These are phyloP conservation scores for Leistus spinibarbis DNA, from an alignment of 2,888 invertebrate species.

Conservation along the genomic window DNA sequence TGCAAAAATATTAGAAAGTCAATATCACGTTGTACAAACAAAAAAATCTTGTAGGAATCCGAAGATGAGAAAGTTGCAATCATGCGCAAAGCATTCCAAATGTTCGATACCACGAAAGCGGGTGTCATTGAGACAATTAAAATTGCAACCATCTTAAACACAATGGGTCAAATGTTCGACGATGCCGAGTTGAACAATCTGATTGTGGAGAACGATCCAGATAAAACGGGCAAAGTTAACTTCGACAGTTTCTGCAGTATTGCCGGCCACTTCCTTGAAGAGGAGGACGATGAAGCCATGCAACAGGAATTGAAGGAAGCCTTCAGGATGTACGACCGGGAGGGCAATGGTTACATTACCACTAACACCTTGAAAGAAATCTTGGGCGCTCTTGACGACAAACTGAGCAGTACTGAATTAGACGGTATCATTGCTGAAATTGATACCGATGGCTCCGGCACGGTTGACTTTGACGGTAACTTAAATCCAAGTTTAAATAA, in stretches of 20 bases:
- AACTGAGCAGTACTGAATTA: slow-evolving; percentile 87
- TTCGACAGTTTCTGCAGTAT: slow-evolving; percentile 94
- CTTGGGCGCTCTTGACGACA: slow-evolving; percentile 90
- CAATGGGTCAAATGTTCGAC: slow-evolving; percentile 94
- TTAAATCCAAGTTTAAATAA: slow-evolving; percentile 10
- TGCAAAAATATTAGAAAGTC: background rate
- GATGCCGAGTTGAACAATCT: slow-evolving; percentile 87
- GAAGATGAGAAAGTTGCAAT: slow-evolving; percentile 85
- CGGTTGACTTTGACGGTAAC: slow-evolving; percentile 97
- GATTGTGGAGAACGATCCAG: slow-evolving; percentile 91
- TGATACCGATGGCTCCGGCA: slow-evolving; percentile 97
- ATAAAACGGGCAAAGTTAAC: slow-evolving; percentile 88
- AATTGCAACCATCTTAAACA: slow-evolving; percentile 90
- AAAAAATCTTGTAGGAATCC: slow-evolving; percentile 44
- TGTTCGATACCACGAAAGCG: slow-evolving; percentile 93
- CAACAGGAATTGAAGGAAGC: slow-evolving; percentile 97
- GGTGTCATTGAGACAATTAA: slow-evolving; percentile 91
- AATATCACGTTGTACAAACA: background rate
- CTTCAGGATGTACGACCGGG: slow-evolving; percentile 94
- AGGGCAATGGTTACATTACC: slow-evolving; percentile 93
- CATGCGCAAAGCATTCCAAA: slow-evolving; percentile 94
- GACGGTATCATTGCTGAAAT: slow-evolving; percentile 98
- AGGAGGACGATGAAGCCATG: slow-evolving; percentile 95
- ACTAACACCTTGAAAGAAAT: slow-evolving; percentile 92
- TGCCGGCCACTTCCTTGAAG: slow-evolving; percentile 92